A percentile compares a stretch with the other conserved stretches of the same genome.
These are phyloP conservation scores for Aspidiotus rigidus DNA, from an alignment of 2,888 invertebrate species.

Conservation along the genomic window DNA sequence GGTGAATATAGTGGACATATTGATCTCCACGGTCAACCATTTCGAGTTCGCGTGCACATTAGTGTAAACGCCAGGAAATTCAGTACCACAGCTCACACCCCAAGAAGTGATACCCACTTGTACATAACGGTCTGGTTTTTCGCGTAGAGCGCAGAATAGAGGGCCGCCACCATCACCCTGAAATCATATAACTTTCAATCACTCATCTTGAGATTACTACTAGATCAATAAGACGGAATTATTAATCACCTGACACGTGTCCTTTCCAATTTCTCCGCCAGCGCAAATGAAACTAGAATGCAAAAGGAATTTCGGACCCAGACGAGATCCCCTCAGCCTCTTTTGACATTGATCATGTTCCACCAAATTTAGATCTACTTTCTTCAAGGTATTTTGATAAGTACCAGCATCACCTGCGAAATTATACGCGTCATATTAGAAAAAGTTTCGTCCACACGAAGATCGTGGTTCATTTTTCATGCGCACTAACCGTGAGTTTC, in stretches of 20 bases:
- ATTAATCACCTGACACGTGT: not conserved
- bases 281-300: constrained; percentile 9
- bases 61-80: not conserved
- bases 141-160: not conserved
- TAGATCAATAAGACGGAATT: not conserved
- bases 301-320: not conserved
- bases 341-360: not conserved
- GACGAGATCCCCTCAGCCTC: not conserved
- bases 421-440: too few relatives aligned
- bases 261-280: not conserved
- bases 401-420: not conserved
- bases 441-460: too few relatives aligned
- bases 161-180: constrained; percentile 13
- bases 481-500: not conserved
- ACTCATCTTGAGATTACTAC: too few relatives aligned
- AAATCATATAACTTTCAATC: not conserved
- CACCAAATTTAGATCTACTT: not conserved
- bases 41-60: not conserved
- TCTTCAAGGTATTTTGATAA: not conserved
- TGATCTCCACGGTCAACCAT: not conserved
- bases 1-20: not conserved
- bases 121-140: not conserved
- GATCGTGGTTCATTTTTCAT: too few relatives aligned
- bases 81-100: not conserved
- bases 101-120: constrained; percentile 1